phyloP scores from a whole-genome alignment of 2,113 vertebrate genomes.

The Axis porcinus region DNA sequence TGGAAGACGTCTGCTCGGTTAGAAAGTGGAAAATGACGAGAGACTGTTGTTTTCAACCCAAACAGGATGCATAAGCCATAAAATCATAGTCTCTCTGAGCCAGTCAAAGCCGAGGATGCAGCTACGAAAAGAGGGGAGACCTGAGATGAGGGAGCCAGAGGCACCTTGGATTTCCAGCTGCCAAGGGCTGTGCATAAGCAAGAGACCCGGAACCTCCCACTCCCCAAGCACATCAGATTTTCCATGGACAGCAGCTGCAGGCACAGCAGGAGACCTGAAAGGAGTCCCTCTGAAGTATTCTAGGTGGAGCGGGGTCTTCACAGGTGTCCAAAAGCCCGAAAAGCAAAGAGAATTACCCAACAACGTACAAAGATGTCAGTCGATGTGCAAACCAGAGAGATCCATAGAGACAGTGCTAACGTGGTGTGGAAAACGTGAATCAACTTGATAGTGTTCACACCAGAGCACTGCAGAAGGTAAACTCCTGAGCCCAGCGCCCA shows the following conservation, averaged over 20 bases:
- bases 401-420: background rate
- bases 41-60: background rate
- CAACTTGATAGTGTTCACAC: background rate
- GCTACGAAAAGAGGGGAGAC: background rate
- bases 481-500: background rate
- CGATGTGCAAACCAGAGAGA: background rate
- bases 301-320: background rate
- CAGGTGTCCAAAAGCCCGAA: background rate
- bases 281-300: background rate
- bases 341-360: no score
- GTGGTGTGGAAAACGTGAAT: background rate
- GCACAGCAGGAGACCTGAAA: background rate
- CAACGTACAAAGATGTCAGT: rapidly evolving
- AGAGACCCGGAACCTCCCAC: background rate
- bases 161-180: background rate
- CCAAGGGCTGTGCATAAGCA: background rate
- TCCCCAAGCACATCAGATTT: background rate
- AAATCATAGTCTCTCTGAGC: background rate
- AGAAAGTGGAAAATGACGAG: background rate
- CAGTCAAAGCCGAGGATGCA: background rate
- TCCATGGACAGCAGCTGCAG: background rate
- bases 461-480: background rate
- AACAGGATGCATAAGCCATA: background rate
- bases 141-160: no score
- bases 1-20: background rate